Base-by-base conservation (phyloP, 1,140 invertebrate genomes). In the Cydia amplana region DNA sequence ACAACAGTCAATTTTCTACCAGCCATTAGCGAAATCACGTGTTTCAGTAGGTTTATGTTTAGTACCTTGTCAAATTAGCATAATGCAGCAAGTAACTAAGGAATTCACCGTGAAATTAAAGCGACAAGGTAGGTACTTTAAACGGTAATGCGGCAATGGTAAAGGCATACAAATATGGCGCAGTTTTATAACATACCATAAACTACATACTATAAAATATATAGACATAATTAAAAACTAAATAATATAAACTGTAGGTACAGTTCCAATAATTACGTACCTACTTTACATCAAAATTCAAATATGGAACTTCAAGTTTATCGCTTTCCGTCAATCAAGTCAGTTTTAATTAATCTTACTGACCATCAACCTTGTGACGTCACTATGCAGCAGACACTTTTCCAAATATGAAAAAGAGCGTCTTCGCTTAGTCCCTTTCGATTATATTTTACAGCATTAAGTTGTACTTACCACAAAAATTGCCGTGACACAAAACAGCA, bases 401-500 rank as follows among this genome's bases (percentile, higher is more conserved):
- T 70, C 28, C 14, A 1, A 70, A 5, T 36, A 70, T n/a, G 14
- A 14, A 65, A 65, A 65, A 36, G 20, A 70, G 49, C 49, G 4
- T 18, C 49, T 18, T 18, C 0, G 3, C n/a, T 51, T 51, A 51
- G 16, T 16, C 16, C 14, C 46, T 16, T 16, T 16, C 10, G 14
- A 2, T 46, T 46, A 49, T 16, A 4, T 49, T 16, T 49, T 16
- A 49, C 1, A 49, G 76, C 72, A 79, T 77, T 75, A 76, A 75
- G 74, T 1, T 18, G 2, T 76, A 96, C 96, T 95, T 87, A 98
- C 97, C 95, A 97, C 96, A 92, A 98, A 98, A 82, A 97, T 95
- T 65, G 97, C 95, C 88, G 97, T 98, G 80, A 97, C 95, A 60
- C 95, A 94, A 80, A 96, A 95, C 43, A 98, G 93, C 90, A 98